phyloP scores from a whole-genome alignment of 64 coral and sea anemone genomes.

The Montipora foliosa region DNA sequence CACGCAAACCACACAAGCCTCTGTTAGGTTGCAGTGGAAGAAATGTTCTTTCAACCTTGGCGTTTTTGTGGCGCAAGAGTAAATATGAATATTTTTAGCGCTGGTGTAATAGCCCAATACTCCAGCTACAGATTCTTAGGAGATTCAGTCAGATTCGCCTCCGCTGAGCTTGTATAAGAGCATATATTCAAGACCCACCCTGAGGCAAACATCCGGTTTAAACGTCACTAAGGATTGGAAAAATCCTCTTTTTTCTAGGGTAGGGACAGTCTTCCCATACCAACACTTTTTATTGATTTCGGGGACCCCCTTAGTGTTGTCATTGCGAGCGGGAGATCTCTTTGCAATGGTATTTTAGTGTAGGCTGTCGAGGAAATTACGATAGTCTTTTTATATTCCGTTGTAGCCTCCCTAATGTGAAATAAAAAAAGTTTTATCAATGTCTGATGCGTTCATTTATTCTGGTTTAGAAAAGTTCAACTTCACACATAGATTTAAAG shows the following conservation, averaged over 20 bases:
- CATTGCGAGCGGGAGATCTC: too few species aligned
- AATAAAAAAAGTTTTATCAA: too few species aligned
- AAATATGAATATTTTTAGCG: neutral
- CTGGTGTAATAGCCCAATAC: neutral
- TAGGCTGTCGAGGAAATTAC: too few species aligned
- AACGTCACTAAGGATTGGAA: neutral
- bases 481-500: neutral
- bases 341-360: too few species aligned
- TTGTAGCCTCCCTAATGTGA: too few species aligned
- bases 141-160: neutral
- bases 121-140: neutral
- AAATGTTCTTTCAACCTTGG: neutral
- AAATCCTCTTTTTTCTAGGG: neutral
- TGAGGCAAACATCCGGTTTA: neutral
- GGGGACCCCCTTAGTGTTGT: neutral
- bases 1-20: neutral
- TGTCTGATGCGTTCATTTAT: too few species aligned
- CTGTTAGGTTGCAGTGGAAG: too few species aligned
- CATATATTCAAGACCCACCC: neutral
- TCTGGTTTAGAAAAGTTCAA: neutral
- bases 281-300: neutral
- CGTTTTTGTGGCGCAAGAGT: neutral
- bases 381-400: too few species aligned
- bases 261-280: slow-evolving; percentile 1
- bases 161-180: neutral